Percentiles rank a stretch among this genome's conserved stretches.
These are phyloP conservation scores for Opisthograptis luteolata DNA, from an alignment of 2,888 invertebrate genomes.

Conservation along the genomic window DNA sequence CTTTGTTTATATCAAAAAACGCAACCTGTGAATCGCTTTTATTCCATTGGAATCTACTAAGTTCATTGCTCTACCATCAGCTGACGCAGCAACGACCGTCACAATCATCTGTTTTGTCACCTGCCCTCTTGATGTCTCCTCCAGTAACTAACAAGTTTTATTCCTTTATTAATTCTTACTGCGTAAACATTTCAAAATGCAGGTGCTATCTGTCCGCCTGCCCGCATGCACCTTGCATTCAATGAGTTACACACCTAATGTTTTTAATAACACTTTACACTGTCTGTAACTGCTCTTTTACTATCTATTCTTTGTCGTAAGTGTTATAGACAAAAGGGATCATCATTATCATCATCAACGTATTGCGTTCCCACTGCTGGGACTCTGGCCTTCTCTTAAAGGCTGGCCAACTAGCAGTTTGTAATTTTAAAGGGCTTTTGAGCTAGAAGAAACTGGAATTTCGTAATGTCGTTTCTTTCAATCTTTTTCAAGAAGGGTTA, in stretches of 20 bases:
- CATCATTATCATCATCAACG: neutral
- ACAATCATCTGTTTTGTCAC: conserved; percentile 22
- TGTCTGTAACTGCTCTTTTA: conserved; percentile 14
- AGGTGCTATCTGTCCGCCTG: conserved; percentile 39
- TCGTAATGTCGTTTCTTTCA: too few species aligned
- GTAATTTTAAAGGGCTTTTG: too few species aligned
- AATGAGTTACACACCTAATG: conserved; percentile 31
- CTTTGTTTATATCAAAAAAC: too few species aligned
- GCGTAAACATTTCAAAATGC: conserved; percentile 34
- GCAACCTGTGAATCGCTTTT: too few species aligned
- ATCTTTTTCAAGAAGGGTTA: too few species aligned
- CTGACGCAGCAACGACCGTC: neutral
- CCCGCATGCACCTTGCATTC: conserved; percentile 43
- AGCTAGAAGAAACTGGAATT: too few species aligned
- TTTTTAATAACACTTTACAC: conserved; percentile 25
- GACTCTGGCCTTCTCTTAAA: too few species aligned
- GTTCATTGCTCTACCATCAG: conserved; percentile 8
- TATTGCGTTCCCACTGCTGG: too few species aligned
- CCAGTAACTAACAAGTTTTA: conserved; percentile 11
- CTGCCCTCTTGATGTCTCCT: conserved; percentile 6
- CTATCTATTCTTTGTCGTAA: conserved; percentile 2
- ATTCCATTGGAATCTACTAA: neutral
- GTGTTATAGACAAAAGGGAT: neutral
- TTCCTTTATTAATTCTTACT: conserved; percentile 27
- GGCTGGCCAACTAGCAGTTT: too few species aligned